Percentiles rank a stretch among this genome's conserved stretches.
Conservation (phyloP, 2,113 vertebrate genomes). For the Gallinago undulata region DNA sequence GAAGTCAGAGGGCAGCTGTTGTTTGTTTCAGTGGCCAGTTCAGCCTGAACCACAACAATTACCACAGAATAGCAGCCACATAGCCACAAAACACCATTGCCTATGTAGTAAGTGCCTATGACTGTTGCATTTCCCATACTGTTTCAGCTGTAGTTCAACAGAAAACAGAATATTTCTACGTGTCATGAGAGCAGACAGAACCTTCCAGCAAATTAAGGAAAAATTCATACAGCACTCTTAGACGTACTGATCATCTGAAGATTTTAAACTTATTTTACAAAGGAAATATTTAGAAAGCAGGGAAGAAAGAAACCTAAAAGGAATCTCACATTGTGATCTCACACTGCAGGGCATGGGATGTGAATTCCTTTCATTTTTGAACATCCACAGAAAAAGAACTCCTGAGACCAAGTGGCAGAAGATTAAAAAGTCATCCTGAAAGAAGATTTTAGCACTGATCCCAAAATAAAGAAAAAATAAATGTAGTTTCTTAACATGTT, state of each 20-base stretch:
- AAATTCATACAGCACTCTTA: background rate
- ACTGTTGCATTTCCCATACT: background rate
- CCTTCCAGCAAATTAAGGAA: background rate
- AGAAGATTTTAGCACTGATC: background rate
- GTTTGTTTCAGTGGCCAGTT: background rate
- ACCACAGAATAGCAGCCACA: background rate
- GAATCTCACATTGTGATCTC: background rate
- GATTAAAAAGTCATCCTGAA: slow-evolving; percentile 4
- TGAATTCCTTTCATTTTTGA: background rate
- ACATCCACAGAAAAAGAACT: background rate
- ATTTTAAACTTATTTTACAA: background rate
- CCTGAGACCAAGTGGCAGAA: background rate
- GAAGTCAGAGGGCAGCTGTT: background rate
- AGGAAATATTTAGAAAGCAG: background rate
- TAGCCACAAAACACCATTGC: background rate
- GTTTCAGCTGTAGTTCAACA: background rate
- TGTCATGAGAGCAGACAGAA: background rate
- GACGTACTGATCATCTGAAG: no score
- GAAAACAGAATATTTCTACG: background rate
- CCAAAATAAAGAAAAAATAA: background rate
- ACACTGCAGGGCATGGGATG: background rate
- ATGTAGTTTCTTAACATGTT: background rate
- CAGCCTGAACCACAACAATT: background rate
- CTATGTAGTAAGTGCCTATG: accelerated
- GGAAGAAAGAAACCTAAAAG: background rate